Evolutionary conservation across 2,113 vertebrate genomes (phyloP), one percentile per base, ranked within the genome.

Genomic region (Dipodomys ordii): DNA sequence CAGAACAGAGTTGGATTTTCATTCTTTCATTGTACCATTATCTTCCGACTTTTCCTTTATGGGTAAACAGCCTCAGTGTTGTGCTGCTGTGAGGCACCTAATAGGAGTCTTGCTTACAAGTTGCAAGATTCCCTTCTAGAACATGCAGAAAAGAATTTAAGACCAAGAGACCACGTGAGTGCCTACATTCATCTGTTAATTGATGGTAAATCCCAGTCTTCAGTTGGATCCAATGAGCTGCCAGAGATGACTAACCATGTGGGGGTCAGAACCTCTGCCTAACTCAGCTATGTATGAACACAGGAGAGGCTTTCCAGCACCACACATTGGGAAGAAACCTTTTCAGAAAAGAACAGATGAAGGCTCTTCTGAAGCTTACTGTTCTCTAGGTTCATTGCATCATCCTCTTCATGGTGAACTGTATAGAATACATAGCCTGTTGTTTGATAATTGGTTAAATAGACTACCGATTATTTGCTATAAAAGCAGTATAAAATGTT

Each of bases 291-390:
- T 23, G 20, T 82, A 4, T 73, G 57, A 93, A 22, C 81, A 78
- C 28, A 62, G 13, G 39, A 46, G n/a, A 92, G 32, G 7, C n/a
- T 30, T 53, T 90, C 83, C 44, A 68, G 6, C 74, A 30, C 65
- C 15, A 6, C 1, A 32, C 44, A 12, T 76, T 83, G 68, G 32
- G 62, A 84, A 85, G 74, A 94, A 78, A 23, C 30, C 15, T 91
- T 95, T 92, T 88, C 57, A 83, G 65, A 80, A 86, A 46, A 83
- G 18, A 89, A 39, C 18, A 60, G 5, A 60, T 84, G 65, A 57
- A 92, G 85, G 35, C 28, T 60, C 93, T 49, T 64, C 73, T 92
- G 53, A 57, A 57, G 22, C 49, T 69, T 88, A 44, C 35, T 86
- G 1, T 64, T 72, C 86, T 82, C 35, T 93, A 79, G 62, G 62